A percentile compares a stretch with the other conserved stretches of the same genome.
phyloP scores from a whole-genome alignment of 2,113 vertebrate genomes.

The Carlito syrichta region DNA sequence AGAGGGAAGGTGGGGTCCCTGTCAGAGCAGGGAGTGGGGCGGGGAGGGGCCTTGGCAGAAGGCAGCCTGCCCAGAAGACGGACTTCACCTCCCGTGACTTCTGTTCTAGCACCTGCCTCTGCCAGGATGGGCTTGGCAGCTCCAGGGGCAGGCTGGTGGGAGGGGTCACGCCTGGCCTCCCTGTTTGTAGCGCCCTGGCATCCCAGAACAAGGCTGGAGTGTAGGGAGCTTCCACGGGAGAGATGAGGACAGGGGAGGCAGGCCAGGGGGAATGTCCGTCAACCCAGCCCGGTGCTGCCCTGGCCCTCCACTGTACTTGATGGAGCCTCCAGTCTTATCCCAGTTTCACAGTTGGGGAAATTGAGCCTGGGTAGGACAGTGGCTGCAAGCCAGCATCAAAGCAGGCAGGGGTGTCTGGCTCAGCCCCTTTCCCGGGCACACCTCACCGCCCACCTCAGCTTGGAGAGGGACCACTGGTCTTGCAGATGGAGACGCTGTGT shows the following conservation, averaged over 20 bases:
- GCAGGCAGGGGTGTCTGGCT: accelerated
- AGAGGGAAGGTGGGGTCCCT: not conserved
- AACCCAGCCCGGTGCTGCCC: accelerated
- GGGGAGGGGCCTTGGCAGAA: too few relatives aligned
- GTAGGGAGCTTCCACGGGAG: not conserved
- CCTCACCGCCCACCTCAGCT: accelerated
- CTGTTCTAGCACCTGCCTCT: not conserved
- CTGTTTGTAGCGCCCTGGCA: not conserved
- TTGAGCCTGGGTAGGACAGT: not conserved
- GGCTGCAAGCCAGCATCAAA: not conserved
- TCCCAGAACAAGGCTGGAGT: not conserved
- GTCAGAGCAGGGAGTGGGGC: not conserved
- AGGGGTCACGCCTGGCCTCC: not conserved
- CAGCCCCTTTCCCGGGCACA: not conserved
- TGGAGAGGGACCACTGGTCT: not conserved
- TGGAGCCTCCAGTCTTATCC: too few relatives aligned
- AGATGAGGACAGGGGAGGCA: not conserved
- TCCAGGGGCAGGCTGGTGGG: not conserved
- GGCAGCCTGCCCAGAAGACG: not conserved
- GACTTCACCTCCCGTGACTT: too few relatives aligned
- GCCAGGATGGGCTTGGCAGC: not conserved
- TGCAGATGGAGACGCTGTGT: accelerated
- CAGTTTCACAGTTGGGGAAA: not conserved
- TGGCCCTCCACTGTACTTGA: accelerated
- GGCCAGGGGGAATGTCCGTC: accelerated